These are phyloP conservation scores for Leistus spinibarbis DNA, from an alignment of 2,888 invertebrate species.

Conservation along the genomic window DNA sequence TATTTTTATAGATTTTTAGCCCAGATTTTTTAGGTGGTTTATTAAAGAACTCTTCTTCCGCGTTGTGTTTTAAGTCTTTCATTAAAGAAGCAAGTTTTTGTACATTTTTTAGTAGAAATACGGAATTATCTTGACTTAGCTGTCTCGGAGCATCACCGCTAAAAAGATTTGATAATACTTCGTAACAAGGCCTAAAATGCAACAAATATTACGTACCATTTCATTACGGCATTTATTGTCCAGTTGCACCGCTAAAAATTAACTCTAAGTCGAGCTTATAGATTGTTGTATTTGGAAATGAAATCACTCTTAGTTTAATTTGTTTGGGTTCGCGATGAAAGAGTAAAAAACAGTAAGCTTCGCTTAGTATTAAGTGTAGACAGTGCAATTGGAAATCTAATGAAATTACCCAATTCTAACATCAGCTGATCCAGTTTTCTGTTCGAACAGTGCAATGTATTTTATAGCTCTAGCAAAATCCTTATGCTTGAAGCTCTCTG, in stretches of 20 bases:
- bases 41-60: conserved; percentile 41
- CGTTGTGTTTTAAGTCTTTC: conserved; percentile 41
- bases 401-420: neutral
- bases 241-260: no score
- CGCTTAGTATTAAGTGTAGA: neutral
- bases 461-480: conserved; percentile 50
- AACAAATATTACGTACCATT: neutral
- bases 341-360: neutral
- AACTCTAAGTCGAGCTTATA: no score
- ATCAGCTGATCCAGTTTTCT: conserved; percentile 8
- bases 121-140: conserved; percentile 40
- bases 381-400: no score
- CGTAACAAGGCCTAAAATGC: conserved; percentile 46
- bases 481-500: conserved; percentile 41
- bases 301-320: no score
- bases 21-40: conserved; percentile 29
- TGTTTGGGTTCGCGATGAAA: no score
- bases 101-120: conserved; percentile 43
- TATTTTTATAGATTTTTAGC: conserved; percentile 40
- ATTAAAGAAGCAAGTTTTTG: conserved; percentile 43
- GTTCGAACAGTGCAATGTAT: conserved; percentile 52
- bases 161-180: conserved; percentile 44
- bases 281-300: no score
- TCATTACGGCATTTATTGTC: no score
- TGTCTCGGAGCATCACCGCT: conserved; percentile 45